Conservation (phyloP, 92 coral and sea anemone genomes). For the Porites lobata region DNA sequence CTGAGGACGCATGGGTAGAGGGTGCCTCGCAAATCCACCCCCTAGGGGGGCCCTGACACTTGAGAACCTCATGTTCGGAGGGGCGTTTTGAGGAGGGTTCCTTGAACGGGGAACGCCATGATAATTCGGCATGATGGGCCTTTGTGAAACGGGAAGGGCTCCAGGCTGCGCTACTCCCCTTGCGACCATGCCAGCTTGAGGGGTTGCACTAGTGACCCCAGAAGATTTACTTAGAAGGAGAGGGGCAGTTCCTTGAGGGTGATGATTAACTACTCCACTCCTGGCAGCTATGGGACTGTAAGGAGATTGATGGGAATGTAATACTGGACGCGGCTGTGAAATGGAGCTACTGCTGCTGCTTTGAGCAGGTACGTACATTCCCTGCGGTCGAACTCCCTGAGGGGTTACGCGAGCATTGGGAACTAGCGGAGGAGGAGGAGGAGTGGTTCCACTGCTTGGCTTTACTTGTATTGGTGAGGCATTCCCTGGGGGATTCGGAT, state of each 20-base stretch:
- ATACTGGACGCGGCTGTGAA: slow-evolving; percentile 41
- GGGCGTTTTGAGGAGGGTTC: slow-evolving; percentile 26
- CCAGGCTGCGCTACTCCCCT: slow-evolving; percentile 40
- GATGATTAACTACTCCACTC: slow-evolving; percentile 41
- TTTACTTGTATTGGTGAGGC: slow-evolving; percentile 45
- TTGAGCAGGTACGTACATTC: slow-evolving; percentile 58
- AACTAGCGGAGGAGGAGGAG: slow-evolving; percentile 59
- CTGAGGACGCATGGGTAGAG: slow-evolving; percentile 48
- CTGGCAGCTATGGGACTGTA: slow-evolving; percentile 31
- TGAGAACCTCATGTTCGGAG: slow-evolving; percentile 42
- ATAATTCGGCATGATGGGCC: slow-evolving; percentile 77
- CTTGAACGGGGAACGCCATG: slow-evolving; percentile 67
- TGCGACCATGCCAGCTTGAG: slow-evolving; percentile 22
- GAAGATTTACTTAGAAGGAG: slow-evolving; percentile 47
- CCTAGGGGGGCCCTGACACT: slow-evolving; percentile 32
- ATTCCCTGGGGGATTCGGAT: slow-evolving; percentile 30
- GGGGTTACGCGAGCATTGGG: slow-evolving; percentile 44
- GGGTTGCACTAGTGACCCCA: slow-evolving; percentile 18
- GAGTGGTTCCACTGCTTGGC: slow-evolving; percentile 44
- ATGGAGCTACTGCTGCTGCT: slow-evolving; percentile 41
- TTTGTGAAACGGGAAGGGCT: slow-evolving; percentile 59
- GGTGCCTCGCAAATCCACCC: slow-evolving; percentile 35
- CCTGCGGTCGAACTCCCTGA: slow-evolving; percentile 40
- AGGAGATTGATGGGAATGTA: slow-evolving; percentile 30
- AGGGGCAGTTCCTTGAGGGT: slow-evolving; percentile 39